A percentile compares a stretch with the other conserved stretches of the same genome.
These are phyloP conservation scores for Macrosteles quadrilineatus DNA, from an alignment of 1,140 invertebrate species.

Conservation along the genomic window DNA sequence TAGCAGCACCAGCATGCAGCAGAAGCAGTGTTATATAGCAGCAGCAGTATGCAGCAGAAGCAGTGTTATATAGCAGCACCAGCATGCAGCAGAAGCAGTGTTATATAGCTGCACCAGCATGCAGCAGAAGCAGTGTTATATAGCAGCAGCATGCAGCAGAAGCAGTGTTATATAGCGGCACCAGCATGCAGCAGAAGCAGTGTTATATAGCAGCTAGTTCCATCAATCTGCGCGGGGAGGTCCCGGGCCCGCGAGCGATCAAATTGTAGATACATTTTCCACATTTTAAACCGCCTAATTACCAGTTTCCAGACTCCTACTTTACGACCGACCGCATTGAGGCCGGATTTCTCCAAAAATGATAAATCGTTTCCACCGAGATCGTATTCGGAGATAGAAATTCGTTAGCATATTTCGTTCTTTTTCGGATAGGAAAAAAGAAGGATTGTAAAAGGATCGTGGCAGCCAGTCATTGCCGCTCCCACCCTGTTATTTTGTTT, in stretches of 20 bases:
- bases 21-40: too few species aligned
- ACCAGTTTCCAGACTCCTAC: conserved; percentile 1
- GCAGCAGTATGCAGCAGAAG: too few species aligned
- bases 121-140: too few species aligned
- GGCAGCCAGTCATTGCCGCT: background rate
- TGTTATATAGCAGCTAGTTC: background rate
- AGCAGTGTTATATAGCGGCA: too few species aligned
- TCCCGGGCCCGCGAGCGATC: conserved; percentile 17
- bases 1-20: too few species aligned
- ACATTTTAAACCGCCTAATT: conserved; percentile 32
- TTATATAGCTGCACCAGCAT: too few species aligned
- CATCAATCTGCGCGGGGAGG: too few species aligned
- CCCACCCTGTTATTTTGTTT: conserved; percentile 25
- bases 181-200: too few species aligned
- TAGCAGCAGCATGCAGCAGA: too few species aligned
- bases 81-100: too few species aligned
- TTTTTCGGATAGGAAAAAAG: conserved; percentile 35
- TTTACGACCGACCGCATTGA: conserved; percentile 22
- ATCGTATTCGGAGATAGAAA: conserved; percentile 35
- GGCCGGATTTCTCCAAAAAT: conserved; percentile 34
- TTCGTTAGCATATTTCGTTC: conserved; percentile 38
- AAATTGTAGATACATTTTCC: conserved; percentile 35
- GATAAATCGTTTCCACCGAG: conserved; percentile 36
- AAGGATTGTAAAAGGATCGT: conserved; percentile 28
- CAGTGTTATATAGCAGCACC: too few species aligned